These are phyloP conservation scores for Scalopus aquaticus DNA, from an alignment of 2,113 vertebrate genomes.

Conservation along the genomic window DNA sequence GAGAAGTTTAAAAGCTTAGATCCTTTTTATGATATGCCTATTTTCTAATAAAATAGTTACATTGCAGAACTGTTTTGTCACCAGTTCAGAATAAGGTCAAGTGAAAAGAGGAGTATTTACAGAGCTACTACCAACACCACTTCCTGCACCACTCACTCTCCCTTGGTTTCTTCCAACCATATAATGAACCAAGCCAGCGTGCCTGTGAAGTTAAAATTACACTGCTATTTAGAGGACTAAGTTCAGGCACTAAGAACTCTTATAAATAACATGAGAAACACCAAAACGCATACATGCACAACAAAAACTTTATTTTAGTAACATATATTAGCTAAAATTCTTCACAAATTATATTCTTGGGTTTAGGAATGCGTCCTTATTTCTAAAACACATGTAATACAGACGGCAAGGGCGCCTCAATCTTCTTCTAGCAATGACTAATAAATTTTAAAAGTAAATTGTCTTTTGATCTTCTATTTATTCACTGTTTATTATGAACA, in stretches of 20 bases:
- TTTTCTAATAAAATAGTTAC: slow-evolving; percentile 23
- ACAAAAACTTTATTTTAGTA: slow-evolving; percentile 50
- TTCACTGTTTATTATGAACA: slow-evolving; percentile 37
- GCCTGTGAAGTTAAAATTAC: slow-evolving; percentile 59
- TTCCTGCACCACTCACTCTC: slow-evolving; percentile 48
- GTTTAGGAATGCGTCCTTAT: slow-evolving; percentile 4
- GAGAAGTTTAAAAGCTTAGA: neutral
- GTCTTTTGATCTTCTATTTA: slow-evolving; percentile 18
- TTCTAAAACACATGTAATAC: slow-evolving; percentile 4
- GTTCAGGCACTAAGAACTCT: slow-evolving; percentile 33
- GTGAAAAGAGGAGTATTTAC: neutral
- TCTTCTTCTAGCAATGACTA: slow-evolving; percentile 38
- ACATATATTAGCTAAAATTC: slow-evolving; percentile 38
- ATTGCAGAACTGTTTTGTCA: neutral
- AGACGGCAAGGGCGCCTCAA: slow-evolving; percentile 26
- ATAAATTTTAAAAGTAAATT: slow-evolving; percentile 3
- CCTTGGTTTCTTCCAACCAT: slow-evolving; percentile 54
- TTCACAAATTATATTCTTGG: slow-evolving; percentile 19
- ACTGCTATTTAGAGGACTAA: slow-evolving; percentile 41
- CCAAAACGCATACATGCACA: slow-evolving; percentile 9
- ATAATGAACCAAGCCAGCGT: slow-evolving; percentile 25
- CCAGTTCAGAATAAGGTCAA: slow-evolving; percentile 48
- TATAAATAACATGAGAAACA: slow-evolving; percentile 65
- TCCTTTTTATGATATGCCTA: neutral
- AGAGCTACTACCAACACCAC: slow-evolving; percentile 22